Evolutionary conservation across 2,888 invertebrate species (phyloP).

Genomic region (Unio delphinus): DNA sequence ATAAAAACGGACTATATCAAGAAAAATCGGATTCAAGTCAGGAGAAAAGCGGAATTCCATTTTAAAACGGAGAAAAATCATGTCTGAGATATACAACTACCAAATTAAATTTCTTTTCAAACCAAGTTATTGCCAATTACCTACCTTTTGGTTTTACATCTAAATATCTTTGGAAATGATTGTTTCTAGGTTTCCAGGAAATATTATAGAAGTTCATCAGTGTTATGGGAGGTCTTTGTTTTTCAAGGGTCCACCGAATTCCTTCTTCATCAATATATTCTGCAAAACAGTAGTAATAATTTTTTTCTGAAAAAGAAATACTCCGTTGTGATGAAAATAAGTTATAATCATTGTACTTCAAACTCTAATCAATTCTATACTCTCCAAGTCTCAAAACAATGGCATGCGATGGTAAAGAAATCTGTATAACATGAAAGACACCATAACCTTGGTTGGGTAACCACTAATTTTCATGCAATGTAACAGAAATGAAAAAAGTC

Average conservation of each 20-base stretch:
- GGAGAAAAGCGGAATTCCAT: too few species aligned
- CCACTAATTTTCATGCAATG: too few species aligned
- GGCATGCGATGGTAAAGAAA: too few species aligned
- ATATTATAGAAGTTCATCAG: constrained; percentile 79
- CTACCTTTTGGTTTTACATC: constrained; percentile 86
- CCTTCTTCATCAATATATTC: constrained; percentile 71
- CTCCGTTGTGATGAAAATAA: not conserved
- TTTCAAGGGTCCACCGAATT: constrained; percentile 67
- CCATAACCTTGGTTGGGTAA: too few species aligned
- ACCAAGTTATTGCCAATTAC: not conserved
- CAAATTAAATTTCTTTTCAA: not conserved
- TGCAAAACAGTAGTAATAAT: constrained; percentile 22
- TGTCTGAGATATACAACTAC: too few species aligned
- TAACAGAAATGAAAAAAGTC: too few species aligned
- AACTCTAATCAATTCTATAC: too few species aligned
- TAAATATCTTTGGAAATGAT: constrained; percentile 82
- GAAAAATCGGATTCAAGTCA: too few species aligned
- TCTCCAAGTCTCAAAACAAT: too few species aligned
- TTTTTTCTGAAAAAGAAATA: not conserved
- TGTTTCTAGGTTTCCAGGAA: constrained; percentile 82
- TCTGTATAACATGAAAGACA: too few species aligned
- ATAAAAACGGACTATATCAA: too few species aligned
- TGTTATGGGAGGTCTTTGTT: constrained; percentile 72
- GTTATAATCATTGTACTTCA: not conserved
- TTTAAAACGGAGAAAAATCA: too few species aligned